phyloP scores from a whole-genome alignment of 2,113 vertebrate genomes.

The Tragulus kanchil region DNA sequence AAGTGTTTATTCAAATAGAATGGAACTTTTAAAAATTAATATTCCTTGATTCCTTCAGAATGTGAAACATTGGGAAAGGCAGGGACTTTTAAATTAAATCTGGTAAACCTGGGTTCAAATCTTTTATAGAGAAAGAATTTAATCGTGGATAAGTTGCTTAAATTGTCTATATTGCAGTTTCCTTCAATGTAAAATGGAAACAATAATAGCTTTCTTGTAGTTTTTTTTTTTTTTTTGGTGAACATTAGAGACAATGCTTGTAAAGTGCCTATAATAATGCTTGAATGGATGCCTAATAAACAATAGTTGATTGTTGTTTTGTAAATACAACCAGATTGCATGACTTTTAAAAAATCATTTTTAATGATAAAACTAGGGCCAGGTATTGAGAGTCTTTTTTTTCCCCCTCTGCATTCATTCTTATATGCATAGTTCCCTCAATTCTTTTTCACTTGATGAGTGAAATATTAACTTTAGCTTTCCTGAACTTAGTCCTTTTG shows the following conservation, averaged over 20 bases:
- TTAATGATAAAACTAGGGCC: conserved; percentile 18
- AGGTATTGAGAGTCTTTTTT: neutral
- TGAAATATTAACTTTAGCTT: conserved; percentile 34
- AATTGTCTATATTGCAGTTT: neutral
- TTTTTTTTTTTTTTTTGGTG: neutral
- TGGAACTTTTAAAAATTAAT: neutral
- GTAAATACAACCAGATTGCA: conserved; percentile 1
- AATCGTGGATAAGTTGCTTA: neutral
- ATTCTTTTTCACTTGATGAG: conserved; percentile 43
- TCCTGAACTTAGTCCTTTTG: conserved; percentile 61
- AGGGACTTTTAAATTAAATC: conserved; percentile 19
- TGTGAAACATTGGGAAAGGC: neutral
- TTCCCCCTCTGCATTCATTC: conserved; percentile 45
- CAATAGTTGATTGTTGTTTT: neutral
- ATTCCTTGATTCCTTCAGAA: conserved; percentile 16
- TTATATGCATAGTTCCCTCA: conserved; percentile 25
- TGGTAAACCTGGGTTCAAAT: neutral
- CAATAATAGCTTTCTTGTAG: neutral
- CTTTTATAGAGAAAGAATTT: neutral
- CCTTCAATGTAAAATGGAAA: conserved; percentile 31
- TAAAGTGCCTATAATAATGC: neutral
- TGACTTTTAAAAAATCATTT: neutral
- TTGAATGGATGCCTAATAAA: neutral
- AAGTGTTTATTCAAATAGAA: conserved; percentile 23
- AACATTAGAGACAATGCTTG: neutral